These are phyloP conservation scores for Plemyria rubiginata DNA, from an alignment of 2,888 invertebrate species.

Conservation along the genomic window DNA sequence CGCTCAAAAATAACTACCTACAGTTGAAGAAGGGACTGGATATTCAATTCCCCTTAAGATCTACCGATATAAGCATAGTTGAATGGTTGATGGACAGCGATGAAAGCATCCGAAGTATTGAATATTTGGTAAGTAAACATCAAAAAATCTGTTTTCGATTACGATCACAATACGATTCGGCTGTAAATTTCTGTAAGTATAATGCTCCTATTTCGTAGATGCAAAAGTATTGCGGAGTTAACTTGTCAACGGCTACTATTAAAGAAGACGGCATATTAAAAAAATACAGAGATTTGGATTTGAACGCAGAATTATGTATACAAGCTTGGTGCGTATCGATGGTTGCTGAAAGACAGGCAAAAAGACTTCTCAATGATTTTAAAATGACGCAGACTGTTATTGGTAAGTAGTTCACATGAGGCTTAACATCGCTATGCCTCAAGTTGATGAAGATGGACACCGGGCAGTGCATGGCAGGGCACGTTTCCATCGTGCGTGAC, in stretches of 20 bases:
- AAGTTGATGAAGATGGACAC: no score
- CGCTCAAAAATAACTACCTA: conserved; percentile 57
- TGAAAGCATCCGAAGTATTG: conserved; percentile 58
- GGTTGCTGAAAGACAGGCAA: conserved; percentile 73
- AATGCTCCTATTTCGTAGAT: conserved; percentile 48
- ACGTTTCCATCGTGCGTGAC: no score
- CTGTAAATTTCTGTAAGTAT: neutral
- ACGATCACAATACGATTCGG: no score
- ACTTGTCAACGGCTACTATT: conserved; percentile 48
- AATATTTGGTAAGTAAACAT: conserved; percentile 60
- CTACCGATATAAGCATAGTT: conserved; percentile 65
- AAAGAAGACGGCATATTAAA: conserved; percentile 50
- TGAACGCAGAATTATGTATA: conserved; percentile 65
- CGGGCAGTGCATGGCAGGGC: no score
- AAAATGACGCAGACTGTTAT: conserved; percentile 39
- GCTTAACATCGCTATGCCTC: no score
- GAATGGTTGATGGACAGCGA: conserved; percentile 74
- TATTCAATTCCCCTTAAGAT: conserved; percentile 57
- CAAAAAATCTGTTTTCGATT: no score
- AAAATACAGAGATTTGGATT: conserved; percentile 51
- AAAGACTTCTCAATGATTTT: conserved; percentile 36
- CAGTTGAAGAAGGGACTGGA: conserved; percentile 63
- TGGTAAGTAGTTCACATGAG: conserved; percentile 40
- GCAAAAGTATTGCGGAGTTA: conserved; percentile 59
- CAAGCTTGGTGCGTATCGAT: conserved; percentile 71